phyloP scores from a whole-genome alignment of 92 coral and sea anemone species.

The Actinostola sp. region DNA sequence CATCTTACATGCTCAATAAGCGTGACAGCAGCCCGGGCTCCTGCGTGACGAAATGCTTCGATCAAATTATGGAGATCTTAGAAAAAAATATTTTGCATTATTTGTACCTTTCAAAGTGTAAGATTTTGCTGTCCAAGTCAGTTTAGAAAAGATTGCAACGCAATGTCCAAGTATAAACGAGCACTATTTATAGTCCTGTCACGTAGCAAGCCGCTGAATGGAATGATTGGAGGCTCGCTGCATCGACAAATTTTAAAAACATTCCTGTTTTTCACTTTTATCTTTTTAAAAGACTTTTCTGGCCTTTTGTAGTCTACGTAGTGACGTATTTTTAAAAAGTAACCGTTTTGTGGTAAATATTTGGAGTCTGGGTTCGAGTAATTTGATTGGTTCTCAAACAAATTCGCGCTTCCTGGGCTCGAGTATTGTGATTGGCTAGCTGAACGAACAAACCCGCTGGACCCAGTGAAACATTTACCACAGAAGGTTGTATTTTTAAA shows the following conservation, averaged over 20 bases:
- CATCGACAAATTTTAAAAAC: not conserved
- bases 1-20: too few species aligned
- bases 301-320: not conserved
- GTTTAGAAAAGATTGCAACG: not conserved
- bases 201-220: not conserved
- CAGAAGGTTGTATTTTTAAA: conserved; percentile 3
- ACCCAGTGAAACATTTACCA: too few species aligned
- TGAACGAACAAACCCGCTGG: too few species aligned
- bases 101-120: not conserved
- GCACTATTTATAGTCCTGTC: conserved; percentile 13
- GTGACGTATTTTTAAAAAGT: not conserved
- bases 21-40: too few species aligned
- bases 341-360: not conserved
- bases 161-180: not conserved
- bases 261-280: not conserved
- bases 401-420: not conserved
- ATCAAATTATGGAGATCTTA: not conserved
- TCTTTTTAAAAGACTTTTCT: not conserved
- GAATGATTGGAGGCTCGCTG: not conserved
- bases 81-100: not conserved
- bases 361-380: not conserved
- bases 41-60: too few species aligned
- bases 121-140: too few species aligned
- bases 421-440: too few species aligned
- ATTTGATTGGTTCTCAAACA: not conserved